Conservation (phyloP, 1,140 invertebrate species). For the Drosophila busckii region DNA sequence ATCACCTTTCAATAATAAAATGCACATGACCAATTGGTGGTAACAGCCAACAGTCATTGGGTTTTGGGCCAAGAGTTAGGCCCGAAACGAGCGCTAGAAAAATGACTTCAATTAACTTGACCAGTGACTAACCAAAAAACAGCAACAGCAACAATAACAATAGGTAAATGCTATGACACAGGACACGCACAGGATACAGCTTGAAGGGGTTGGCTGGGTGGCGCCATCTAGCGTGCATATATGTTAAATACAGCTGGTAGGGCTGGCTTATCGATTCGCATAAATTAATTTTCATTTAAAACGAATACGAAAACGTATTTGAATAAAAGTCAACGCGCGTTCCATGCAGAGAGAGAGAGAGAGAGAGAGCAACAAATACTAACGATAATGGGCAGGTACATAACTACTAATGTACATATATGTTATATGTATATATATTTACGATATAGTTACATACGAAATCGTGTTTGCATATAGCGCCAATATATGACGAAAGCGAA, state of each 20-base stretch:
- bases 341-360: too few species aligned
- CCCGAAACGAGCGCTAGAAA: constrained; percentile 58
- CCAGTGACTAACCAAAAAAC: constrained; percentile 73
- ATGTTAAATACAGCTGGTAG: too few species aligned
- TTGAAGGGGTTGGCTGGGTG: constrained; percentile 1
- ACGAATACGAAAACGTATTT: constrained; percentile 54
- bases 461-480: constrained; percentile 42
- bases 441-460: not conserved
- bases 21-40: constrained; percentile 45
- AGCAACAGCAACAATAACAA: too few species aligned
- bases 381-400: constrained; percentile 48
- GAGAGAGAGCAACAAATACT: constrained; percentile 32
- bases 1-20: constrained; percentile 72
- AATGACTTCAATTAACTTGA: constrained; percentile 76
- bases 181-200: constrained; percentile 46
- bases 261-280: constrained; percentile 66
- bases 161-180: too few species aligned
- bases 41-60: constrained; percentile 1
- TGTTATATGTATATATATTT: constrained; percentile 28
- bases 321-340: constrained; percentile 58
- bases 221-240: constrained; percentile 41
- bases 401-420: constrained; percentile 15
- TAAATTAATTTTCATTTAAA: constrained; percentile 77
- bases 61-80: constrained; percentile 15
- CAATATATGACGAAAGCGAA: constrained; percentile 67